Evolutionary conservation across 2,888 invertebrate genomes (phyloP), one percentile per base, ranked within the genome.

Genomic region (Polylopha cassiicola): DNA sequence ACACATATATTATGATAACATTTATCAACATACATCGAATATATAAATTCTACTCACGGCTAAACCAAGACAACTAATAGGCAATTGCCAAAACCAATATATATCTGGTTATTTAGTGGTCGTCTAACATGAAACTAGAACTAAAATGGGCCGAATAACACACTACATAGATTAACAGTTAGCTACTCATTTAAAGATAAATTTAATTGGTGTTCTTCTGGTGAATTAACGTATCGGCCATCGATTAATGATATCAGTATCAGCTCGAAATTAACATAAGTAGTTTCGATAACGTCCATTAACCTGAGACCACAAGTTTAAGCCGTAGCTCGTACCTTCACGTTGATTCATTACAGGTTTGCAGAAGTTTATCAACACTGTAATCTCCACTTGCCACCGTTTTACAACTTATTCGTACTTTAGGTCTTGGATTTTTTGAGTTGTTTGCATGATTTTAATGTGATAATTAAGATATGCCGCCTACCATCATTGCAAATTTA

Each of bases 271-370:
- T 84, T 82, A 84, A 82, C 81, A 76, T 56, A 55, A 74, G 81
- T 81, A 77, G 60, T 56, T 67, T 75, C 65, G 71, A 72, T 78
- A 76, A 78, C 63, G 77, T 71, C 56, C 62, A 81, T 84, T 85
- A 85, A 85, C 84, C 67, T 60, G 85, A 85, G 85, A 85, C 85
- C 85, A 85, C 84, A 85, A 68, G 69, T 76, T 69, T 68, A 66
- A 69, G 72, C 68, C 74, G 74, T 77, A 66, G 62, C 59, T 75
- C 74, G 74, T 77, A 66, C 62, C 59, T 75, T 70, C 68, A 70
- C 66, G 56, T 63, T 59, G 57, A 69, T 73, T 74, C 66, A 66
- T 79, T 81, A 51, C 81, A 81, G 81, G 73, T 78, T 65, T 55
- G 62, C 68, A 66, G 75, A 62, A 68, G 69, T 60, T 51, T 59